Base-by-base conservation (phyloP, 1,140 invertebrate species). In the Drosophila biarmipes region DNA sequence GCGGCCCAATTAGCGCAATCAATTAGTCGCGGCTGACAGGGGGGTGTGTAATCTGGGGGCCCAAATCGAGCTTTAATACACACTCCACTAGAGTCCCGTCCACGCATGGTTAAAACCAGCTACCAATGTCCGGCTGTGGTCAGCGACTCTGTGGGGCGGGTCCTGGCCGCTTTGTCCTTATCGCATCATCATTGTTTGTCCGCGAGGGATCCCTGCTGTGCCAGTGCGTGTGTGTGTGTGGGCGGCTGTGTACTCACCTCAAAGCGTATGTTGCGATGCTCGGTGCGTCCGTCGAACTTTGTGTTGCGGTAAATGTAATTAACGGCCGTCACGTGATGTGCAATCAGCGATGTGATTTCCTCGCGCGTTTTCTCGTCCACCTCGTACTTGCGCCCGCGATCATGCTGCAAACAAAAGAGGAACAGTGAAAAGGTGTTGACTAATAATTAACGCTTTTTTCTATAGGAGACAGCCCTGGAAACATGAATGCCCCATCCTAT, bases 271-370 rank as follows among this genome's bases (percentile, higher is more conserved):
- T 99, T 98, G 56, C 96, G 94, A 93, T 99, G 96, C 82, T 97
- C 95, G 62, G 95, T 94, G 78, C 95, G 94, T 24, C 97, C 97
- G 92, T 97, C 96, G 93, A 99, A 99, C 91, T 96, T 96, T 35
- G 98, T 99, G 92, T 97, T 96, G 77, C 96, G 95, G 93, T 99
- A 99, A 92, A 99, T 99, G 91, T 97, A 97, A 94, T 99, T 99
- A 74, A 99, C 98, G 56, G 98, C 98, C 82, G 98, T 98, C 46
- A 99, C 98, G 92, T 99, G 99, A 92, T 98, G 98, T 38, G 98
- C 97, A 92, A 99, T 99, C 61, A 99, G 93, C 1, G 98, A 98
- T 57, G 98, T 94, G 90, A 99, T 99, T 94, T 99, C 98, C 93
- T 99, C 98, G 51, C 97, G 94, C 7, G 97, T 98, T 93, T 98